These are phyloP conservation scores for Hexactinellida sp. DNA, from an alignment of 37 sponge, comb jelly and placozoan genomes.

Conservation along the genomic window DNA sequence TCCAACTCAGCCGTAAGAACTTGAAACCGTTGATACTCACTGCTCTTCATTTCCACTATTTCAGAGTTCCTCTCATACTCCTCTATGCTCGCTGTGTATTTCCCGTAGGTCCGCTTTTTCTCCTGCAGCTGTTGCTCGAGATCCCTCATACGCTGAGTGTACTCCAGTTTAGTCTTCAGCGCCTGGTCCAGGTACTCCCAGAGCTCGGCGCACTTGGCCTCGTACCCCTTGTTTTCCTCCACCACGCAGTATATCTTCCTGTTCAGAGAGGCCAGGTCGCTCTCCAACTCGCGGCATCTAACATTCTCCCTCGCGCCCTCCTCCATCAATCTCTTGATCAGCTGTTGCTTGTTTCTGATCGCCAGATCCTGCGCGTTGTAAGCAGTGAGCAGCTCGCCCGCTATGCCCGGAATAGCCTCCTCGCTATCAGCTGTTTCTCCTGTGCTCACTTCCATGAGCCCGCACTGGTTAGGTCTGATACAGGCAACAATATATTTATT, in stretches of 20 bases:
- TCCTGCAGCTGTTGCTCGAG: background rate
- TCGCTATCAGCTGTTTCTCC: background rate
- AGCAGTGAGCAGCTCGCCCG: background rate
- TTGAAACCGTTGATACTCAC: background rate
- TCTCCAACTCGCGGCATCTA: background rate
- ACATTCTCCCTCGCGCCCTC: background rate
- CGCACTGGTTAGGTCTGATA: too few species aligned
- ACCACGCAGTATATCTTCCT: background rate
- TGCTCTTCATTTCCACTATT: background rate
- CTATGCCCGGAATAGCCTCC: background rate
- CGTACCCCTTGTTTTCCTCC: conserved; percentile 4
- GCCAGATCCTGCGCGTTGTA: background rate
- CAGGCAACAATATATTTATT: too few species aligned
- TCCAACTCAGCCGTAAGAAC: background rate
- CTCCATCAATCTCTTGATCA: background rate
- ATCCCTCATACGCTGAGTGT: background rate
- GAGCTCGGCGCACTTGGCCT: background rate
- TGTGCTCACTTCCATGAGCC: too few species aligned
- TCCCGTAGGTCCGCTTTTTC: background rate
- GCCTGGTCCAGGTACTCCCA: background rate
- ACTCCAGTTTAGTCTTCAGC: background rate
- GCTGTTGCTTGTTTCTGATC: background rate
- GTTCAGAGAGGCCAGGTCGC: background rate
- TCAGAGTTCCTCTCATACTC: background rate
- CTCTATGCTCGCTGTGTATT: background rate